Evolutionary conservation across 2,113 vertebrate genomes (phyloP), one percentile per base, ranked within the genome.

Genomic region (Callithrix jacchus): DNA sequence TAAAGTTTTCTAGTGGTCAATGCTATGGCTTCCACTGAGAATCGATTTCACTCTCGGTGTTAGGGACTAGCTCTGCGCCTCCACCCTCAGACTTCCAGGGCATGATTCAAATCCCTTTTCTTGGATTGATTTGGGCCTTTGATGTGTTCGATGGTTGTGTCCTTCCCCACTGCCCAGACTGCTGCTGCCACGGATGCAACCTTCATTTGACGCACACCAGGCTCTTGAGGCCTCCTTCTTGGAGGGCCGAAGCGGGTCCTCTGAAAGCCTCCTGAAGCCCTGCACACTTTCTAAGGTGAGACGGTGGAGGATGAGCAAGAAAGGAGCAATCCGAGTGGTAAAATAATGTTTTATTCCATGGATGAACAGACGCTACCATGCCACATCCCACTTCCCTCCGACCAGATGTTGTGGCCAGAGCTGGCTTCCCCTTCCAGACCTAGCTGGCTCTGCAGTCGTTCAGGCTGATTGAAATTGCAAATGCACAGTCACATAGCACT

Each of bases 261-360:
- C 25, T 0, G 3, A 10, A 30, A 37, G 14, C 4, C 1, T 5
- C 30, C 2, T 16, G 49, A 35, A 3, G 25, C 6, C 30, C 1
- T 0, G 32, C 7, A 21, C 0, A 0, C 42, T 49, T 37, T 21
- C 35, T 2, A 20, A 32, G 90, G 37, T 0, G 27, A 23, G 25
- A 8, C 0, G 9, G 42, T 21, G 49, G 83, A 12, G 71, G 83
- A 9, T 6, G 95, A 97, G 93, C 89, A 97, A 98, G 61, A 86
- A 96, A 94, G 84, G 96, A 96, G 97, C 96, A 94, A 92, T 96
- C 97, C 96, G 54, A 93, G 97, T 99, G 99, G 98, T 98, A 99
- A 99, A 99, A 99, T 99, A 98, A 98, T 97, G 98, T 98, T 99
- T 99, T 99, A 99, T 99, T 99, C 98, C 98, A 97, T 98, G 98